Conservation (phyloP, 1,140 invertebrate genomes). For the Adoxophyes honmai region DNA sequence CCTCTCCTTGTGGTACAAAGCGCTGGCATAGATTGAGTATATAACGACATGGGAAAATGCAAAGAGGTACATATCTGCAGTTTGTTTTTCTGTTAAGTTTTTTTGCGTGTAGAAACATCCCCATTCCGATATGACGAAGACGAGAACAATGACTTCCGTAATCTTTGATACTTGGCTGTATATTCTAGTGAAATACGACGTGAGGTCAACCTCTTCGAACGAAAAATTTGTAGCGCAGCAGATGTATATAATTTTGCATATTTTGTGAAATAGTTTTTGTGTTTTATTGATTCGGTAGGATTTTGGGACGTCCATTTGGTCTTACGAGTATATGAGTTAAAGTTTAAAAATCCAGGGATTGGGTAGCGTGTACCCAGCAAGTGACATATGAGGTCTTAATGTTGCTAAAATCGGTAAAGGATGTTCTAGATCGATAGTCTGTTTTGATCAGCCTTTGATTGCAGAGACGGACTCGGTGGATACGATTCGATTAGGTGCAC, state of each 20-base stretch:
- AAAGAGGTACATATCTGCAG: slow-evolving; percentile 29
- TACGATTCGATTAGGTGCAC: too few relatives aligned
- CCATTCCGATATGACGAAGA: slow-evolving; percentile 29
- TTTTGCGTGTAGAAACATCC: slow-evolving; percentile 27
- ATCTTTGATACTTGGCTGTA: not conserved
- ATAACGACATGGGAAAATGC: slow-evolving; percentile 33
- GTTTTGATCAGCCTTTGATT: too few relatives aligned
- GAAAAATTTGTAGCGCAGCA: not conserved
- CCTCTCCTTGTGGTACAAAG: slow-evolving; percentile 20
- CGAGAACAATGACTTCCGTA: not conserved
- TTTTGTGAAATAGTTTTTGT: not conserved
- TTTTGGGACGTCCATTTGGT: too few relatives aligned
- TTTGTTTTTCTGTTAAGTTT: slow-evolving; percentile 31
- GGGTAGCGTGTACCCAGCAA: too few relatives aligned
- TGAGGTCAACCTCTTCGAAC: not conserved
- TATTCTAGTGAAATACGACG: not conserved
- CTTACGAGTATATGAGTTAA: too few relatives aligned
- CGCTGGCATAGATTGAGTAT: slow-evolving; percentile 17
- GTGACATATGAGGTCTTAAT: too few relatives aligned
- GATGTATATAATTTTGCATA: not conserved
- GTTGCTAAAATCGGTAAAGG: too few relatives aligned
- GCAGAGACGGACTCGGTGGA: too few relatives aligned
- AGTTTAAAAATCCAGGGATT: too few relatives aligned
- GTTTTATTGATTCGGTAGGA: not conserved
- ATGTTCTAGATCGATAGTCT: too few relatives aligned